Evolutionary conservation across 2,113 vertebrate species (phyloP).

Genomic region (Labeo rohita): DNA sequence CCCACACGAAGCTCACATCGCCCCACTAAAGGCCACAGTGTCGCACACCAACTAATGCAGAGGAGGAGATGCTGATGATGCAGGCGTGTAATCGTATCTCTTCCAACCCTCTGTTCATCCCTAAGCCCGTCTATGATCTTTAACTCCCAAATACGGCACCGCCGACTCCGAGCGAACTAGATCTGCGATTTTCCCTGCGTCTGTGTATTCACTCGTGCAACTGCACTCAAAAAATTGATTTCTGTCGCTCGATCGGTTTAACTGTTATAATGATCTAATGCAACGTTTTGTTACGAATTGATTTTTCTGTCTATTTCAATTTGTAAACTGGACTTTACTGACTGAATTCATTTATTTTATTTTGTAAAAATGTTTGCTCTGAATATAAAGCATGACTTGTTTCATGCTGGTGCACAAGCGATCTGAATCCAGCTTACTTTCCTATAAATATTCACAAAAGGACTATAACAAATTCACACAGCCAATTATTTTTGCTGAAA

Average conservation of each 20-base stretch:
- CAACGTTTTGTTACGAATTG: background rate
- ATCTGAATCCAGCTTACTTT: background rate
- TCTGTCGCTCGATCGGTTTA: background rate
- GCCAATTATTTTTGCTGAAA: background rate
- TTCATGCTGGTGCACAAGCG: background rate
- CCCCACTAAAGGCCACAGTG: slow-evolving; percentile 71
- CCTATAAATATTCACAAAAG: background rate
- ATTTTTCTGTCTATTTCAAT: background rate
- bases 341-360: background rate
- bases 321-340: background rate
- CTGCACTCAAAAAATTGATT: background rate
- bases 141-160: background rate
- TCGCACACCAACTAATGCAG: slow-evolving; percentile 54
- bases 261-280: background rate
- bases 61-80: slow-evolving; percentile 44
- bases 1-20: slow-evolving; percentile 67
- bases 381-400: background rate
- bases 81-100: background rate
- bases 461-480: background rate
- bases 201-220: background rate
- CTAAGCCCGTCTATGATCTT: slow-evolving; percentile 10
- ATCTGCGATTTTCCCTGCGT: background rate
- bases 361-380: background rate
- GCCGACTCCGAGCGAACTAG: background rate
- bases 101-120: slow-evolving; percentile 15